phyloP scores from a whole-genome alignment of 1,140 invertebrate genomes.

The Odontomachus brunneus region DNA sequence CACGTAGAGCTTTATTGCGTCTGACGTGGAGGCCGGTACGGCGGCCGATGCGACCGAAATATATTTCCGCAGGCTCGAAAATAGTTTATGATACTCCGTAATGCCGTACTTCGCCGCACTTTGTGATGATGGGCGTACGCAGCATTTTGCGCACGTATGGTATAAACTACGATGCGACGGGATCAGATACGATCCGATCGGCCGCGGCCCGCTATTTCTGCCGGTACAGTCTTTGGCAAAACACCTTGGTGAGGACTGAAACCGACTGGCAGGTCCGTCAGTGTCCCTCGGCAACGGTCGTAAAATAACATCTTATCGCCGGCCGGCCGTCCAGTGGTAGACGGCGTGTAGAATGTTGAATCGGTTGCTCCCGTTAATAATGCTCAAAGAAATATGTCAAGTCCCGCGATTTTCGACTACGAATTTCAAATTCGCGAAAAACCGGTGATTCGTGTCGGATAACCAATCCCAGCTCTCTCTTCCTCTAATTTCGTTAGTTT shows the following conservation, averaged over 20 bases:
- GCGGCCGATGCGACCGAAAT: constrained; percentile 18
- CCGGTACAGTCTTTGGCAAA: constrained; percentile 66
- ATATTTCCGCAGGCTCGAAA: constrained; percentile 28
- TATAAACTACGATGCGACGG: constrained; percentile 57
- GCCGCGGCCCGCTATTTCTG: constrained; percentile 68
- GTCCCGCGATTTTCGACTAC: too few species aligned
- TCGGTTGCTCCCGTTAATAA: constrained; percentile 32
- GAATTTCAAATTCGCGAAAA: background rate
- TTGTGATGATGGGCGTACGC: constrained; percentile 36
- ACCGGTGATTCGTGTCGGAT: background rate
- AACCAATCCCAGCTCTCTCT: background rate
- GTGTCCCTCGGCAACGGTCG: background rate
- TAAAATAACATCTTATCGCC: constrained; percentile 59
- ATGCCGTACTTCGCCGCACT: constrained; percentile 22
- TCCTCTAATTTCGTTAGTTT: background rate
- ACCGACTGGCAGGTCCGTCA: constrained; percentile 11
- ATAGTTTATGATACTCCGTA: constrained; percentile 44
- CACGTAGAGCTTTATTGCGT: background rate
- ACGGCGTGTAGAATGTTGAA: constrained; percentile 17
- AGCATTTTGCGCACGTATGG: constrained; percentile 14
- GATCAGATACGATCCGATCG: constrained; percentile 69
- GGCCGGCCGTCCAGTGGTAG: background rate
- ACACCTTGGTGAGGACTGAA: background rate
- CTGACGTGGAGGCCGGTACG: background rate
- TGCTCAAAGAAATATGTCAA: background rate